Conservation (phyloP, 2,113 vertebrate genomes). For the Zosterops pallidus region DNA sequence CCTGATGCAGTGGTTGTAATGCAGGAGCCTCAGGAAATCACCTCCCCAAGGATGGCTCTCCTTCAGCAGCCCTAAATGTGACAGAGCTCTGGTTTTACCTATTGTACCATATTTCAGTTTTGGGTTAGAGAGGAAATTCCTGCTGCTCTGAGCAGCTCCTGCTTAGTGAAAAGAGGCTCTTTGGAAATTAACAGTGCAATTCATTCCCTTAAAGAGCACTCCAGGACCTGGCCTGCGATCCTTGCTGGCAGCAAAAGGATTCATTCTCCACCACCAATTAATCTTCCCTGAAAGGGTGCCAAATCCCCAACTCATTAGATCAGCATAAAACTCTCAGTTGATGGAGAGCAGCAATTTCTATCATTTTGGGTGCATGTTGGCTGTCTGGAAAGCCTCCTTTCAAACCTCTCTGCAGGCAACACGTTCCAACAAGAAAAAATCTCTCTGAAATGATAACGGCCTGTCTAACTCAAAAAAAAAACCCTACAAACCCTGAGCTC, state of each 20-base stretch:
- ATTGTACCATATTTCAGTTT: neutral
- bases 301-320: neutral
- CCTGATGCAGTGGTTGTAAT: neutral
- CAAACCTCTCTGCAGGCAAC: neutral
- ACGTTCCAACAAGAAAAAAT: neutral
- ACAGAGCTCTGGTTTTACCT: neutral
- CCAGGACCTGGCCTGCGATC: neutral
- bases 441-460: neutral
- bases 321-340: neutral
- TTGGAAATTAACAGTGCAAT: neutral
- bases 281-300: neutral
- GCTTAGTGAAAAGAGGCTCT: neutral
- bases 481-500: neutral
- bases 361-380: accelerated
- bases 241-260: neutral
- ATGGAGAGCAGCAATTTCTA: neutral
- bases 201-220: neutral
- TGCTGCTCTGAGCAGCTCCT: neutral
- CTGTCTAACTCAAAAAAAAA: neutral
- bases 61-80: neutral
- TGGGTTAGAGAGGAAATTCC: neutral
- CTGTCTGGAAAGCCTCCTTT: neutral
- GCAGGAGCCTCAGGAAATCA: neutral
- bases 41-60: neutral
- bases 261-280: neutral